A percentile compares a stretch with the other conserved stretches of the same genome.
These are phyloP conservation scores for Peromyscus aztecus DNA, from an alignment of 2,797 vertebrate species.

Conservation along the genomic window DNA sequence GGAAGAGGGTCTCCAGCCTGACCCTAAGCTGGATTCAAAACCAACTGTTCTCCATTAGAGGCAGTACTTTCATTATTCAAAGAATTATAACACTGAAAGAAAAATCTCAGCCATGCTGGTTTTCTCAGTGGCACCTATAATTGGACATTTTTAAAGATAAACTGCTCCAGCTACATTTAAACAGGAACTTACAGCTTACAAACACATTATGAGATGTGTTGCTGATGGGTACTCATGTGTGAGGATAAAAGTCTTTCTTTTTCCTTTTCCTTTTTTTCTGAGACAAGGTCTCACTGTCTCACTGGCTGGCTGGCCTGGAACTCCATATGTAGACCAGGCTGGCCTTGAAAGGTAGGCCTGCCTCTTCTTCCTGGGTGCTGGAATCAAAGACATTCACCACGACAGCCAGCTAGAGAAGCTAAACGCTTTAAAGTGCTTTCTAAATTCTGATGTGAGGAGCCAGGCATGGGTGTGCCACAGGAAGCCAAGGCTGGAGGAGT, in stretches of 20 bases:
- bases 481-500: too few relatives aligned
- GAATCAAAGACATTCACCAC: neutral
- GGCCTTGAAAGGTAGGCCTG: neutral
- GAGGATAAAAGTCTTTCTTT: neutral
- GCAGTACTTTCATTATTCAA: neutral
- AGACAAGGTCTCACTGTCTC: neutral
- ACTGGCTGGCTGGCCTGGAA: neutral
- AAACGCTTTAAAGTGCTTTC: neutral
- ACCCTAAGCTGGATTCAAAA: neutral
- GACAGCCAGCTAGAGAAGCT: neutral
- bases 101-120: neutral
- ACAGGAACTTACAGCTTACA: neutral
- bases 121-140: slow-evolving; percentile 1
- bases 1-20: neutral
- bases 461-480: neutral
- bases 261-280: neutral
- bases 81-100: neutral
- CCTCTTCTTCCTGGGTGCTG: neutral
- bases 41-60: too few relatives aligned
- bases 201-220: neutral
- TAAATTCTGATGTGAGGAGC: neutral
- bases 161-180: neutral
- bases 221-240: neutral
- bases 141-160: slow-evolving; percentile 32
- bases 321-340: neutral